Evolutionary conservation across 30 jellyfish, hydroid and myxozoan species (phyloP).

Genomic region (Pseudorhiza aurosa): DNA sequence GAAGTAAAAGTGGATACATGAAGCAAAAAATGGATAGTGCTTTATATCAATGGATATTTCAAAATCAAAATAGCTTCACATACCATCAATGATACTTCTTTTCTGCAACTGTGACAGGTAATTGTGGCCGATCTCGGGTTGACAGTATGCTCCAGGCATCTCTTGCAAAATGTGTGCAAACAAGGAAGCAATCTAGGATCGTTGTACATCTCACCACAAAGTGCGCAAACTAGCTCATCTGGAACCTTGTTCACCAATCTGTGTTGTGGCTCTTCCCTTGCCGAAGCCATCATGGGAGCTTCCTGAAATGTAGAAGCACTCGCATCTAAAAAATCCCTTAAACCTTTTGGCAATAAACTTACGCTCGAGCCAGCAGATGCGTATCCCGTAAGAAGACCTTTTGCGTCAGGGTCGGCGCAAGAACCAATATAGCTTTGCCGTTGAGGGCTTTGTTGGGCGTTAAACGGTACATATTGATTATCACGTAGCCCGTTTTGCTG

Average conservation of each 20-base stretch:
- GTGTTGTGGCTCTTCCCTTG: conserved; percentile 78
- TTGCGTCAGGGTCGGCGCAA: neutral
- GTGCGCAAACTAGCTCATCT: conserved; percentile 86
- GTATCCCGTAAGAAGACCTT: neutral
- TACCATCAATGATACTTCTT: conserved; percentile 84
- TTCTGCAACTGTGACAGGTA: conserved; percentile 97
- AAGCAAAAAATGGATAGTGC: too few relatives aligned
- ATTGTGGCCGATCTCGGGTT: conserved; percentile 94
- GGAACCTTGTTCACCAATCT: conserved; percentile 49
- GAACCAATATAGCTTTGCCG: neutral
- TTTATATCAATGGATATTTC: too few relatives aligned
- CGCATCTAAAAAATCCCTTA: neutral
- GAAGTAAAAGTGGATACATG: too few relatives aligned
- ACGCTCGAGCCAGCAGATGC: neutral
- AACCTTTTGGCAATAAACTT: conserved; percentile 8
- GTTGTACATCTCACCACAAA: conserved; percentile 93
- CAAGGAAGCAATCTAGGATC: conserved; percentile 98
- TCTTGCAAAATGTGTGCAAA: conserved; percentile 92
- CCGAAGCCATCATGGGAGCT: conserved; percentile 80
- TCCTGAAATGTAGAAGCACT: conserved; percentile 67
- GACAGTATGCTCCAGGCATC: conserved; percentile 95
- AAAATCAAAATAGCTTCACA: conserved; percentile 4
- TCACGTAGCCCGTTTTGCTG: neutral
- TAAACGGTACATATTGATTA: neutral
- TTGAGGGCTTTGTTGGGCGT: neutral